Conservation (phyloP, 1,140 invertebrate genomes). For the Cecropterus lyciades region DNA sequence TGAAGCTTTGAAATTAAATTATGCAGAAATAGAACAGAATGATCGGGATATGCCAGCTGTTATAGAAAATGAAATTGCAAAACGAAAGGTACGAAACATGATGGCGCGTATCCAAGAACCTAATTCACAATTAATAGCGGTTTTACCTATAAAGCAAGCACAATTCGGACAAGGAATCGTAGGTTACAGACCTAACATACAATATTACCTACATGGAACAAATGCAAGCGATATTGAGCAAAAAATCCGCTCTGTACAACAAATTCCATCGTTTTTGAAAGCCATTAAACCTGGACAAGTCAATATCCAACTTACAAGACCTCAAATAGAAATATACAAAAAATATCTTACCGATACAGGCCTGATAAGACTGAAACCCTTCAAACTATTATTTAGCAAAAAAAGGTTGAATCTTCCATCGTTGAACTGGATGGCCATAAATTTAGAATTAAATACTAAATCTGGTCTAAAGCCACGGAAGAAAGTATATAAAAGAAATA, state of each 20-base stretch:
- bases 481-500: not conserved
- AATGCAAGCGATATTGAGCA: not conserved
- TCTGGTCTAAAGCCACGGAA: not conserved
- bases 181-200: too few species aligned
- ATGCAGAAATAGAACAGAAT: too few species aligned
- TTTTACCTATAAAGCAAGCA: too few species aligned
- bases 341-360: slow-evolving; percentile 10
- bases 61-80: too few species aligned
- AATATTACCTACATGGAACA: too few species aligned
- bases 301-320: not conserved
- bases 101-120: too few species aligned
- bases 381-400: slow-evolving; percentile 7
- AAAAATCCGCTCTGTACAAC: not conserved
- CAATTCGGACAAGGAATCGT: too few species aligned
- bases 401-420: not conserved
- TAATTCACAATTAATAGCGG: too few species aligned
- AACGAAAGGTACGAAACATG: too few species aligned
- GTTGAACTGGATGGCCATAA: not conserved
- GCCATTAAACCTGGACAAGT: not conserved
- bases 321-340: not conserved
- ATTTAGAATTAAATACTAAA: not conserved
- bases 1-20: too few species aligned
- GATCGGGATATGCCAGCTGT: too few species aligned
- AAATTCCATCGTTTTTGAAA: not conserved
- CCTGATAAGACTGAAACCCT: slow-evolving; percentile 8